Evolutionary conservation across 2,888 invertebrate genomes (phyloP).

Genomic region (Saturnia japonica): DNA sequence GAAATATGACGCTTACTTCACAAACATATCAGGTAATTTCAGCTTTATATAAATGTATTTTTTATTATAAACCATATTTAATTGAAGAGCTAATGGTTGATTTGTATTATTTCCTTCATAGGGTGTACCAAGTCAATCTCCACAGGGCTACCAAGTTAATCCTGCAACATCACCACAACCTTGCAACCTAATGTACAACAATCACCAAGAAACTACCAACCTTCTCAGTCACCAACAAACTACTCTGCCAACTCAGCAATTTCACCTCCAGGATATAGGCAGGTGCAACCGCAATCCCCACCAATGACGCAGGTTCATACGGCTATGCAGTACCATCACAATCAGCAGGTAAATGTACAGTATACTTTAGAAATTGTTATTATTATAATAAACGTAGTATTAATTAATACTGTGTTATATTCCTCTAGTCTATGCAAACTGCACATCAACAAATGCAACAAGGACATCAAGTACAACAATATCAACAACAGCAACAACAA

Average conservation of each 20-base stretch:
- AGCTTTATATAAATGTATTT: neutral
- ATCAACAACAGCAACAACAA: slow-evolving; percentile 60
- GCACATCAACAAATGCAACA: slow-evolving; percentile 64
- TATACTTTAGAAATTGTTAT: neutral
- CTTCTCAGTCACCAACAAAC: slow-evolving; percentile 80
- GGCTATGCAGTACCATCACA: slow-evolving; percentile 74
- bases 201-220: slow-evolving; percentile 76
- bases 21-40: slow-evolving; percentile 78
- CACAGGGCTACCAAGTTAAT: slow-evolving; percentile 82
- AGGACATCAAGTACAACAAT: slow-evolving; percentile 55
- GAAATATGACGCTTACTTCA: slow-evolving; percentile 70
- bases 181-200: slow-evolving; percentile 66
- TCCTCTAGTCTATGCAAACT: slow-evolving; percentile 54
- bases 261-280: slow-evolving; percentile 80
- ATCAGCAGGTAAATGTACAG: slow-evolving; percentile 62
- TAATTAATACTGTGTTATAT: neutral
- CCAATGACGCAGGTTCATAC: slow-evolving; percentile 76
- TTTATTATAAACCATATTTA: neutral
- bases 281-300: slow-evolving; percentile 75
- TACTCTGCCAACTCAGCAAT: slow-evolving; percentile 74
- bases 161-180: slow-evolving; percentile 78
- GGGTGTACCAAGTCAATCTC: slow-evolving; percentile 70
- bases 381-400: neutral
- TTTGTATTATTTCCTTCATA: slow-evolving; percentile 32
- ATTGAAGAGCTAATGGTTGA: neutral